Conservation (phyloP, 1,140 invertebrate genomes). For the Drosophila suzukii region DNA sequence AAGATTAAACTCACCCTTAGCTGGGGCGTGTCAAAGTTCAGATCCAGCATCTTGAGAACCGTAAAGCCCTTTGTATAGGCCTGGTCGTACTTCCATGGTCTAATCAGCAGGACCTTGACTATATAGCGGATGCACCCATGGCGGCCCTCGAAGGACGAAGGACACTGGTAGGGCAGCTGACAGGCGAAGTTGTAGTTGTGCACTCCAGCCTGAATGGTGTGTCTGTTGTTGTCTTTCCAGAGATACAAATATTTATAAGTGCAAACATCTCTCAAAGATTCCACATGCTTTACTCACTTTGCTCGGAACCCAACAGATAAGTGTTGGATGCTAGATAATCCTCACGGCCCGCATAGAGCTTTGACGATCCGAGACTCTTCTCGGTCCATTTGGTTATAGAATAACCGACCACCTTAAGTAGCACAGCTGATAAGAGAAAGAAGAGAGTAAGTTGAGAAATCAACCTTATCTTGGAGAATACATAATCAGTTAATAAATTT, state of each 20-base stretch:
- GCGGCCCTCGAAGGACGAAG: slow-evolving; percentile 90
- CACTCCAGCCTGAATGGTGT: slow-evolving; percentile 85
- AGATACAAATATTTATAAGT: slow-evolving; percentile 6
- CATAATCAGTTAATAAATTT: slow-evolving; percentile 2
- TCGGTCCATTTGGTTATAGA: slow-evolving; percentile 76
- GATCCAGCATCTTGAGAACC: slow-evolving; percentile 89
- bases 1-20: slow-evolving; percentile 51
- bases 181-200: slow-evolving; percentile 87
- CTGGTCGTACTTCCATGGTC: slow-evolving; percentile 91
- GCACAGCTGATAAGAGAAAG: slow-evolving; percentile 39
- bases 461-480: not conserved
- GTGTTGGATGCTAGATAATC: slow-evolving; percentile 74
- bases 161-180: slow-evolving; percentile 86
- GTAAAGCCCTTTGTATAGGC: slow-evolving; percentile 90
- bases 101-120: slow-evolving; percentile 88
- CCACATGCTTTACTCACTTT: slow-evolving; percentile 58
- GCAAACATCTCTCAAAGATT: not conserved
- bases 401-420: slow-evolving; percentile 71
- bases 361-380: slow-evolving; percentile 37
- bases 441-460: not conserved
- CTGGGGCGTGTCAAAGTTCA: slow-evolving; percentile 86
- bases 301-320: slow-evolving; percentile 75
- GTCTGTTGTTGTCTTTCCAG: slow-evolving; percentile 76
- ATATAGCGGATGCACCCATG: slow-evolving; percentile 89
- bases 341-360: slow-evolving; percentile 64